A percentile compares a stretch with the other conserved stretches of the same genome.
Conservation (phyloP, 2,113 vertebrate species). For the Hippocampus zosterae region DNA sequence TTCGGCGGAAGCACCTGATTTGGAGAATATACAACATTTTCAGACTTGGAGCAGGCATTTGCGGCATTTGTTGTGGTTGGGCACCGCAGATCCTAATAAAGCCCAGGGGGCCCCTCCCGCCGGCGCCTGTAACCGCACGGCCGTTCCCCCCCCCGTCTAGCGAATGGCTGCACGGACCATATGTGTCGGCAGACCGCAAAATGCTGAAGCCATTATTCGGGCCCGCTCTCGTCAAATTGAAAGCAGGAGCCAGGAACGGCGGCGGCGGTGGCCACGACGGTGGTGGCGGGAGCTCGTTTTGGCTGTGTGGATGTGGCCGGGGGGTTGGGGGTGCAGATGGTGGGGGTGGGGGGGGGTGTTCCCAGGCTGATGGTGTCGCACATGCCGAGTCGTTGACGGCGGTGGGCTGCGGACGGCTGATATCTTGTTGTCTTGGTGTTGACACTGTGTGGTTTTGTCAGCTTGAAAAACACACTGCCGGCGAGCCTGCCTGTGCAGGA, state of each 20-base stretch:
- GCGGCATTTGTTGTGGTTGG: neutral
- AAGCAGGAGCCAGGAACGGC: slow-evolving; percentile 66
- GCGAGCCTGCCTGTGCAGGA: neutral
- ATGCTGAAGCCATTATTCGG: slow-evolving; percentile 65
- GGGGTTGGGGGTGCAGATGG: neutral
- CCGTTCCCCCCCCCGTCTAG: slow-evolving; percentile 26
- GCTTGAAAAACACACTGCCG: neutral
- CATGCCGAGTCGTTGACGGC: slow-evolving; percentile 60
- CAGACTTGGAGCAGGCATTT: neutral
- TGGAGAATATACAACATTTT: no score
- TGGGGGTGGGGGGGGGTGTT: slow-evolving; percentile 18
- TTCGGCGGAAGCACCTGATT: no score
- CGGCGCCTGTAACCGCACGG: slow-evolving; percentile 26
- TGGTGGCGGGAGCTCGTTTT: slow-evolving; percentile 46
- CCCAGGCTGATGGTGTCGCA: slow-evolving; percentile 63
- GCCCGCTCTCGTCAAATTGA: slow-evolving; percentile 63
- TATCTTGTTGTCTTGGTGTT: slow-evolving; percentile 53
- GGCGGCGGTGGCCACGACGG: slow-evolving; percentile 43
- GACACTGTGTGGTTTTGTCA: neutral
- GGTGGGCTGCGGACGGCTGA: slow-evolving; percentile 51
- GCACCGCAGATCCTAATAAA: slow-evolving; percentile 28
- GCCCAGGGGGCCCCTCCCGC: slow-evolving; percentile 13
- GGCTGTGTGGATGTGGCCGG: slow-evolving; percentile 46
- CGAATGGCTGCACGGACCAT: slow-evolving; percentile 58
- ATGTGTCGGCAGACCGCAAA: slow-evolving; percentile 68